phyloP scores from a whole-genome alignment of 2,888 invertebrate genomes.

The Caenorhabditis zanzibari region DNA sequence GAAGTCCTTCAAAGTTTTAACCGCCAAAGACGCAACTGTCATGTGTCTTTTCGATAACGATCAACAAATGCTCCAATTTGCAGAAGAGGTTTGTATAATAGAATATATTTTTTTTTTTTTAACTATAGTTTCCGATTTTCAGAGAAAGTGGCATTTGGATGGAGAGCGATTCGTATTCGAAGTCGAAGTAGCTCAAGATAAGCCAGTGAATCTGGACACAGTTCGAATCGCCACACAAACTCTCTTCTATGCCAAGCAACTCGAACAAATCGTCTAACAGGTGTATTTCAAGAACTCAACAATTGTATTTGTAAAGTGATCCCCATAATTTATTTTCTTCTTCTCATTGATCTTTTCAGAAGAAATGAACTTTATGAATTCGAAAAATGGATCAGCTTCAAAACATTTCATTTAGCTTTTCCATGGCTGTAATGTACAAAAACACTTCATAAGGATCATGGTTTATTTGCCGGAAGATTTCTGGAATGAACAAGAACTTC shows the following conservation, averaged over 20 bases:
- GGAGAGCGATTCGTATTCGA: slow-evolving; percentile 91
- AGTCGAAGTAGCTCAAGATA: slow-evolving; percentile 86
- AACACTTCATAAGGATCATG: background rate
- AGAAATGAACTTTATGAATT: slow-evolving; percentile 7
- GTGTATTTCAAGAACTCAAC: slow-evolving; percentile 17
- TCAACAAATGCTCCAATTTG: slow-evolving; percentile 68
- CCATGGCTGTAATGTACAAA: background rate
- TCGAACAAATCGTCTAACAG: slow-evolving; percentile 97
- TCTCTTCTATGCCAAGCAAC: slow-evolving; percentile 96
- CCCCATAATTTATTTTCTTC: slow-evolving; percentile 33
- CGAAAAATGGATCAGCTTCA: background rate
- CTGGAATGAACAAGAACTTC: slow-evolving; percentile 58
- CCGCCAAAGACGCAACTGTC: slow-evolving; percentile 83
- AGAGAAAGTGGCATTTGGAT: slow-evolving; percentile 91
- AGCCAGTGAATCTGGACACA: slow-evolving; percentile 88
- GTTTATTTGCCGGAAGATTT: slow-evolving; percentile 36
- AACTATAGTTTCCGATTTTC: slow-evolving; percentile 79
- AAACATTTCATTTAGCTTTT: no score
- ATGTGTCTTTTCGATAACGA: slow-evolving; percentile 74
- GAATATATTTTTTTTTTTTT: no score
- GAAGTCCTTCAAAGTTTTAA: slow-evolving; percentile 94
- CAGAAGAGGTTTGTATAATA: slow-evolving; percentile 58
- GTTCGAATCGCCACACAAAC: slow-evolving; percentile 94
- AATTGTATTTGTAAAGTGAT: slow-evolving; percentile 54
- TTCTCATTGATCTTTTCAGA: slow-evolving; percentile 9